Evolutionary conservation across 2,888 invertebrate species (phyloP).

Genomic region (Drosophila aldrichi): DNA sequence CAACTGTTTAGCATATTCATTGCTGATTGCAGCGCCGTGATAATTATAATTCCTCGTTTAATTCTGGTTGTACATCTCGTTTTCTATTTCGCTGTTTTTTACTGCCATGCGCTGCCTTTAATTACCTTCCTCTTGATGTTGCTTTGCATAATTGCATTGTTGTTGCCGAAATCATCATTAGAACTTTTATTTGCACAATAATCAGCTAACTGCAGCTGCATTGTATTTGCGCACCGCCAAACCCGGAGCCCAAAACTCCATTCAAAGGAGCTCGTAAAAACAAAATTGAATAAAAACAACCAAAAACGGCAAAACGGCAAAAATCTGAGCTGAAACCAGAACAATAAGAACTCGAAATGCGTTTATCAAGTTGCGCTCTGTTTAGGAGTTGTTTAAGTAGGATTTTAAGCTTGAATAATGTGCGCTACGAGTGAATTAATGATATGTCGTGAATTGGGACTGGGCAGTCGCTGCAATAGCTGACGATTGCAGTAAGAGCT

Average conservation of each 20-base stretch:
- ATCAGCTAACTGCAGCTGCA: conserved; percentile 58
- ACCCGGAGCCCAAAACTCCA: not conserved
- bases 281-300: not conserved
- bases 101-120: conserved; percentile 35
- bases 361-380: conserved; percentile 73
- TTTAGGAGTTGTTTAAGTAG: conserved; percentile 41
- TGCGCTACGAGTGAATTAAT: conserved; percentile 32
- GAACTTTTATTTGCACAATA: conserved; percentile 80
- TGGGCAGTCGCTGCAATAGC: not conserved
- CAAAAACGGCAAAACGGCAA: conserved; percentile 18
- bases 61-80: conserved; percentile 32
- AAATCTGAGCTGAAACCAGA: conserved; percentile 23
- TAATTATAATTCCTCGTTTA: conserved; percentile 67
- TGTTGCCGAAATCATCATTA: conserved; percentile 77
- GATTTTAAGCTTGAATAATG: conserved; percentile 25
- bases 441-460: conserved; percentile 11
- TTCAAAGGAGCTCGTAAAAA: conserved; percentile 35
- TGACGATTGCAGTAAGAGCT: not conserved
- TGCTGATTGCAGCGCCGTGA: conserved; percentile 62
- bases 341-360: conserved; percentile 53
- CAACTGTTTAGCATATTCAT: conserved; percentile 72
- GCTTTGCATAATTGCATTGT: conserved; percentile 69
- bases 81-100: not conserved
- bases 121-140: conserved; percentile 51
- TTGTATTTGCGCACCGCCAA: conserved; percentile 58